Evolutionary conservation across 2,113 vertebrate species (phyloP).

Genomic region (Thalassarche chlororhynchos): DNA sequence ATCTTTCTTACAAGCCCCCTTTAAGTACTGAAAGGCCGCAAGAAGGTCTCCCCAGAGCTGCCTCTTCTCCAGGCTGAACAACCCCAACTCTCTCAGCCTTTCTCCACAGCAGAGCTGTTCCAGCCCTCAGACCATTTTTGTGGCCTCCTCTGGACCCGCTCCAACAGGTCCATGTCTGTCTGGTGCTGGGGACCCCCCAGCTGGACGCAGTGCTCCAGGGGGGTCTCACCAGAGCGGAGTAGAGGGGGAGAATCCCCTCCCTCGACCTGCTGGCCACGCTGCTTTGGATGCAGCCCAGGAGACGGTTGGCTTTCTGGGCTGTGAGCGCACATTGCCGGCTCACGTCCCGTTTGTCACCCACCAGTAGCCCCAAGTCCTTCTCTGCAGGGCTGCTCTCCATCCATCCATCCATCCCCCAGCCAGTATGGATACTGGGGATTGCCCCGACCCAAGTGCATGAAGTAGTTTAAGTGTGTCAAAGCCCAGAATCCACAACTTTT

Average conservation of each 20-base stretch:
- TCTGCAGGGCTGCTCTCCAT: background rate
- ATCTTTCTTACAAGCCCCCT: no score
- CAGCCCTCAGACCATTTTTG: no score
- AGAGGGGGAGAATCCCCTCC: background rate
- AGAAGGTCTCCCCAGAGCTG: no score
- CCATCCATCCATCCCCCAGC: background rate
- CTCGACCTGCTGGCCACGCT: background rate
- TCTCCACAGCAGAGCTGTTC: no score
- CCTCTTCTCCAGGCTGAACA: no score
- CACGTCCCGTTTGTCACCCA: background rate
- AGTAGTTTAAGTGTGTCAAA: background rate
- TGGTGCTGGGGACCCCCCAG: background rate
- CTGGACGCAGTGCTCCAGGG: background rate
- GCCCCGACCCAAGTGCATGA: background rate
- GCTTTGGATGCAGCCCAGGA: background rate
- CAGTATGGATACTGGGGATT: background rate
- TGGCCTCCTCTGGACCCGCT: no score
- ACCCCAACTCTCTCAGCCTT: no score
- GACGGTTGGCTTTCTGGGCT: background rate
- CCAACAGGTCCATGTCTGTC: no score
- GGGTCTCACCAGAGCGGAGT: background rate
- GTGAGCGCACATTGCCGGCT: accelerated
- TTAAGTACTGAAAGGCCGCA: no score
- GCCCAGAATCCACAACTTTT: background rate
- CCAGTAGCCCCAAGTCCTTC: background rate